These are phyloP conservation scores for Norana najaformis DNA, from an alignment of 2,888 invertebrate genomes.

Conservation along the genomic window DNA sequence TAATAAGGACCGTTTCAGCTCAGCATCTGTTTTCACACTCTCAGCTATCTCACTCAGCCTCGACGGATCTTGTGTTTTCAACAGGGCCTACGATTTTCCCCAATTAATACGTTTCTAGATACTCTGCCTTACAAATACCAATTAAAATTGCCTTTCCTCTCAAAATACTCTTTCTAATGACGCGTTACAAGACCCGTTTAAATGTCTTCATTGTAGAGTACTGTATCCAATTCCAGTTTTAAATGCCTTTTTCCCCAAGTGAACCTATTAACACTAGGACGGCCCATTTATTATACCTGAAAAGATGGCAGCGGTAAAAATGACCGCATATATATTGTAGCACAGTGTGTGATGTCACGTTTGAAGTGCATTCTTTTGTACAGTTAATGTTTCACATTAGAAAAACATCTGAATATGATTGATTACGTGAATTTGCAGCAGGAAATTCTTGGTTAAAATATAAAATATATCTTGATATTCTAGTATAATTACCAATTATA, in stretches of 20 bases:
- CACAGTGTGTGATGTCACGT: no score
- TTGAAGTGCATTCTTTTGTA: no score
- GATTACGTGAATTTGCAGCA: no score
- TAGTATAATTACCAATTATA: no score
- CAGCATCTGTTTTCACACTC: conserved; percentile 7
- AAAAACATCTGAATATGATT: no score
- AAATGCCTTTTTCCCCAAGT: not conserved
- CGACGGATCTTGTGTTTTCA: not conserved
- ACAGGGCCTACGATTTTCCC: not conserved
- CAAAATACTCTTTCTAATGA: not conserved
- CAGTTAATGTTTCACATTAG: no score
- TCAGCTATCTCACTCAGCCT: not conserved
- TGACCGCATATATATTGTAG: no score
- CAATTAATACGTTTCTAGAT: not conserved
- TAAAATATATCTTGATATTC: no score
- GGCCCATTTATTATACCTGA: not conserved
- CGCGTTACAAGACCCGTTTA: not conserved
- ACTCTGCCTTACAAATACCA: not conserved
- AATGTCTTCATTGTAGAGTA: not conserved
- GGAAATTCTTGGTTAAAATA: no score
- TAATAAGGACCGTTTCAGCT: not conserved
- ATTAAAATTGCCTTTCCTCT: not conserved
- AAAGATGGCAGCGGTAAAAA: no score
- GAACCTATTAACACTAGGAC: not conserved
- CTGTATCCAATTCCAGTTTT: not conserved